Evolutionary conservation across 2,113 vertebrate genomes (phyloP).

Genomic region (Camelus bactrianus): DNA sequence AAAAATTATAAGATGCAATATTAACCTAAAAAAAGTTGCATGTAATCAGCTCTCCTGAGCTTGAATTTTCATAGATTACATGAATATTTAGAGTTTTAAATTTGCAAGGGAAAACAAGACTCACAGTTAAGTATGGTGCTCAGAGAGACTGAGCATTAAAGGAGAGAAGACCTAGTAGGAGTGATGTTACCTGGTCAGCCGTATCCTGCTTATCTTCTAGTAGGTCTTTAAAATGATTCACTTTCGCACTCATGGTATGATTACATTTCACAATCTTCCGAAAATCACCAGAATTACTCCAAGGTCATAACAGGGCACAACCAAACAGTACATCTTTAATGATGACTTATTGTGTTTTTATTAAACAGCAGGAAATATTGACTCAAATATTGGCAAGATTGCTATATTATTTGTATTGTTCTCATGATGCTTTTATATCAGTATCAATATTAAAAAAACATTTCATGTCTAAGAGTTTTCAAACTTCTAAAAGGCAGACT

Average conservation of each 20-base stretch:
- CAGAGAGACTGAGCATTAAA: background rate
- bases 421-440: background rate
- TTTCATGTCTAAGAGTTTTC: background rate
- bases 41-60: background rate
- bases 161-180: background rate
- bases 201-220: background rate
- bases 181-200: background rate
- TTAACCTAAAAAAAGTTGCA: background rate
- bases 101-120: background rate
- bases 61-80: background rate
- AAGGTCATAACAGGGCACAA: background rate
- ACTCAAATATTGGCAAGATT: background rate
- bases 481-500: background rate
- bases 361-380: background rate
- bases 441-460: background rate
- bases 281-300: background rate
- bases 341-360: background rate
- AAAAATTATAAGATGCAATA: background rate
- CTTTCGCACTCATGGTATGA: background rate
- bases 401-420: background rate
- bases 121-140: background rate
- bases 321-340: background rate
- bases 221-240: background rate
- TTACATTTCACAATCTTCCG: background rate
- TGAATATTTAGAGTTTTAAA: conserved; percentile 12